Evolutionary conservation across 2,888 invertebrate species (phyloP).

Genomic region (Polyommatus iphigenia): DNA sequence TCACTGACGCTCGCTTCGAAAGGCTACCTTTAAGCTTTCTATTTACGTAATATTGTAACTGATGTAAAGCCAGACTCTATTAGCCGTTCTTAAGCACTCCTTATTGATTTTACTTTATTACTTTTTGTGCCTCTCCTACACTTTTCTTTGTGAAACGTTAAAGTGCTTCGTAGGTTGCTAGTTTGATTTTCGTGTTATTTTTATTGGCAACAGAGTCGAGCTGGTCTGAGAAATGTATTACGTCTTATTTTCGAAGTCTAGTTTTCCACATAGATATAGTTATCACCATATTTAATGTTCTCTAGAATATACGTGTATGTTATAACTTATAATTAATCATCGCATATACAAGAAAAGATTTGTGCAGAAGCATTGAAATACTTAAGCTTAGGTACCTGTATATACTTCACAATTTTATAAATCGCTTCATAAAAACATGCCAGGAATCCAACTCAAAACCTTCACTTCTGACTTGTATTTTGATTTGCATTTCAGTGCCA

Average conservation of each 20-base stretch:
- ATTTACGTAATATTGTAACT: background rate
- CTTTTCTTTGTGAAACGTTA: background rate
- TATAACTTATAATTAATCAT: background rate
- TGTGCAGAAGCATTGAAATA: no score
- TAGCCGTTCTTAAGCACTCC: constrained; percentile 7
- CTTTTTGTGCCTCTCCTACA: background rate
- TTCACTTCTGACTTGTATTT: background rate
- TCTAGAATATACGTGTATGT: background rate
- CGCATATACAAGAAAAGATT: no score
- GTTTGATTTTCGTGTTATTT: background rate
- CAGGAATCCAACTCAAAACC: background rate
- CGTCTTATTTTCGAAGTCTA: background rate
- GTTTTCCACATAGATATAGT: background rate
- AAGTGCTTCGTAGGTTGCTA: background rate
- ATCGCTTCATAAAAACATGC: background rate
- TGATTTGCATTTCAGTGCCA: constrained; percentile 10
- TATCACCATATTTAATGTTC: background rate
- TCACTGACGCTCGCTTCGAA: background rate
- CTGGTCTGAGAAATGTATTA: background rate
- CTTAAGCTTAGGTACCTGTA: background rate
- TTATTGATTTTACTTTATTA: constrained; percentile 13
- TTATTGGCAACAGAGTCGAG: background rate
- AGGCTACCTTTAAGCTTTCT: background rate
- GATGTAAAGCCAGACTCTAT: background rate
- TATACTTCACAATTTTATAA: background rate